These are phyloP conservation scores for Amphipoea oculea DNA, from an alignment of 2,888 invertebrate genomes.

Conservation along the genomic window DNA sequence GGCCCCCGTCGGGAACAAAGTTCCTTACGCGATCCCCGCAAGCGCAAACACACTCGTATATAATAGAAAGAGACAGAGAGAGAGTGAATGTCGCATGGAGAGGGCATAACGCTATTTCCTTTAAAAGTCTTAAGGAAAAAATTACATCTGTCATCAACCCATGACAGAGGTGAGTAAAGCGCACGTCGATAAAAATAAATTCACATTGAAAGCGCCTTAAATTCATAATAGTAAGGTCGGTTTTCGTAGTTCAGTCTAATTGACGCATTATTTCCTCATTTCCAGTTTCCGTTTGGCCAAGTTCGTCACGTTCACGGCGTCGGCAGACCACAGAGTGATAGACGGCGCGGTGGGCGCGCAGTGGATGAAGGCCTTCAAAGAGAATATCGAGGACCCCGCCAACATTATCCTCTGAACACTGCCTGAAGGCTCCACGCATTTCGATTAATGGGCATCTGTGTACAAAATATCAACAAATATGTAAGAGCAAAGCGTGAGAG, in stretches of 20 bases:
- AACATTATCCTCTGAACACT: conserved; percentile 96
- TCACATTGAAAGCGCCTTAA: not conserved
- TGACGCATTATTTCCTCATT: not conserved
- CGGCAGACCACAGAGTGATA: conserved; percentile 99
- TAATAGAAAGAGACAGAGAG: not conserved
- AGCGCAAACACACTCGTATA: not conserved
- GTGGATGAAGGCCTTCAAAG: conserved; percentile 97
- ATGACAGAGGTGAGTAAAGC: not conserved
- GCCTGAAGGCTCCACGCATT: conserved; percentile 54
- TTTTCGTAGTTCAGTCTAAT: not conserved
- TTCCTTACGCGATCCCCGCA: not conserved
- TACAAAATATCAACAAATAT: conserved; percentile 41
- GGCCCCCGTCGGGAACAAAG: too few species aligned
- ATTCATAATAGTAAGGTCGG: not conserved
- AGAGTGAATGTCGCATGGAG: not conserved
- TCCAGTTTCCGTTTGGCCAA: conserved; percentile 93
- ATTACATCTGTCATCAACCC: not conserved
- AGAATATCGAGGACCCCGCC: conserved; percentile 97
- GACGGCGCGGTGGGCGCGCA: conserved; percentile 99
- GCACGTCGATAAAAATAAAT: not conserved
- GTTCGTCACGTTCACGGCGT: conserved; percentile 97
- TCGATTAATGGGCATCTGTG: conserved; percentile 70
- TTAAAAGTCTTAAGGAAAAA: not conserved
- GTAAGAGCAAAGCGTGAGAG: conserved; percentile 25
- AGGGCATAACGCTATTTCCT: not conserved